Evolutionary conservation across 2,888 invertebrate genomes (phyloP), one percentile per base, ranked within the genome.

Genomic region (Campoplex capitator): DNA sequence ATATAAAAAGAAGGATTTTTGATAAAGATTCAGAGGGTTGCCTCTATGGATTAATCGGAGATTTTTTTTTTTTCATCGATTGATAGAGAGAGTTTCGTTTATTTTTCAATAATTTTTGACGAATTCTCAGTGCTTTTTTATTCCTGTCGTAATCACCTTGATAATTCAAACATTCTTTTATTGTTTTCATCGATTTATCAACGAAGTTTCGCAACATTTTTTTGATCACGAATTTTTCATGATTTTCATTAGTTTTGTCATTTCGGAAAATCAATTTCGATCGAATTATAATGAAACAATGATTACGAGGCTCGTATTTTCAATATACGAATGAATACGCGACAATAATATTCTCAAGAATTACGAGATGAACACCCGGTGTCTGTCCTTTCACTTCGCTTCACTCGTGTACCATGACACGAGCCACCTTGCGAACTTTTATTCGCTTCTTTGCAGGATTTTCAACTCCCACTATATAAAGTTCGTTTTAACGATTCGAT

Each of bases 331-430:
- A 54, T 77, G 32, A 56, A 65, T 82, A 68, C 28, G n/a, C 68
- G 73, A 83, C 38, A 28, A 77, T 78, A 70, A 56, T 38, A 58
- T 56, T 42, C 16, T 38, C 28, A 32, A 75, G 88, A 89, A 86
- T 88, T 89, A 87, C 89, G 81, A 89, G 91, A 91, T 91, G 91
- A 91, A 91, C 89, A 62, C 90, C 90, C 87, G 23, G 75, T 88
- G 90, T 74, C 89, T 89, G 89, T 92, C 92, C 92, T 92, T 92
- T 92, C 92, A 92, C 92, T 91, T 91, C 84, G 89, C 89, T 83
- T 86, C 88, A 88, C 89, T 56, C 58, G 35, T 48, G 23, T 13
- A 32, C 48, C 88, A 88, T 86, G 90, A 90, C 90, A 91, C 85
- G 70, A 85, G 88, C 89, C 89, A 88, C 89, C 88, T 86, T 84